These are phyloP conservation scores for Drosophila nebulosa DNA, from an alignment of 1,140 invertebrate species.

Conservation along the genomic window DNA sequence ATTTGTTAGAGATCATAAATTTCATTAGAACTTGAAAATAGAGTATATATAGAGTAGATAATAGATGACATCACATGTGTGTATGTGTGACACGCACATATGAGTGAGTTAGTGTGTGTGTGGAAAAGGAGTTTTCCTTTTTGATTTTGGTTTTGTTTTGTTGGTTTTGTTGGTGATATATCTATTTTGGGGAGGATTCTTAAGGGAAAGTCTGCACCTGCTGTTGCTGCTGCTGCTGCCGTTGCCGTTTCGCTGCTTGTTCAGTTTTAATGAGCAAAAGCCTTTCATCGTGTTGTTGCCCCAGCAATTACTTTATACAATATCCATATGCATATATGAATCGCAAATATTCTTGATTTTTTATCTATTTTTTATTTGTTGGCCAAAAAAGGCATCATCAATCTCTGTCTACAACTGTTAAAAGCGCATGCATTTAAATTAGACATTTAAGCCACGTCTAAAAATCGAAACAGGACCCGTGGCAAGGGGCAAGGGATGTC, in stretches of 20 bases:
- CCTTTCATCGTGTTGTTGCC: constrained; percentile 18
- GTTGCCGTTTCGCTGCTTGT: neutral
- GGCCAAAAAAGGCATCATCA: constrained; percentile 62
- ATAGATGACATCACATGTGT: constrained; percentile 55
- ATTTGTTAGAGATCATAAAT: constrained; percentile 80
- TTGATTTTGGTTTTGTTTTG: too few species aligned
- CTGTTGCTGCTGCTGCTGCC: neutral
- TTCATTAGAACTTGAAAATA: constrained; percentile 47
- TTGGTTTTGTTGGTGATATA: neutral
- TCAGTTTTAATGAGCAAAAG: constrained; percentile 49
- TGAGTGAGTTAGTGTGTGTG: constrained; percentile 5
- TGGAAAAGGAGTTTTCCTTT: constrained; percentile 55
- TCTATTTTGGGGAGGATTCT: constrained; percentile 37
- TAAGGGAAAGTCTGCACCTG: constrained; percentile 65
- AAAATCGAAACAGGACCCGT: neutral
- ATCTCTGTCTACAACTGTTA: constrained; percentile 77
- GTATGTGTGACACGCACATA: constrained; percentile 16
- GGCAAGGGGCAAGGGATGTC: neutral
- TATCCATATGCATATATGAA: constrained; percentile 10
- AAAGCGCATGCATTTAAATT: constrained; percentile 81
- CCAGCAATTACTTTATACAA: constrained; percentile 42
- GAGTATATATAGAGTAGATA: constrained; percentile 18
- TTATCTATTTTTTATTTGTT: neutral
- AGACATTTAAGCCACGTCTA: constrained; percentile 70
- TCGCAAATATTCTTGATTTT: neutral